These are phyloP conservation scores for Leptura quadrifasciata DNA, from an alignment of 2,888 invertebrate species.

Conservation along the genomic window DNA sequence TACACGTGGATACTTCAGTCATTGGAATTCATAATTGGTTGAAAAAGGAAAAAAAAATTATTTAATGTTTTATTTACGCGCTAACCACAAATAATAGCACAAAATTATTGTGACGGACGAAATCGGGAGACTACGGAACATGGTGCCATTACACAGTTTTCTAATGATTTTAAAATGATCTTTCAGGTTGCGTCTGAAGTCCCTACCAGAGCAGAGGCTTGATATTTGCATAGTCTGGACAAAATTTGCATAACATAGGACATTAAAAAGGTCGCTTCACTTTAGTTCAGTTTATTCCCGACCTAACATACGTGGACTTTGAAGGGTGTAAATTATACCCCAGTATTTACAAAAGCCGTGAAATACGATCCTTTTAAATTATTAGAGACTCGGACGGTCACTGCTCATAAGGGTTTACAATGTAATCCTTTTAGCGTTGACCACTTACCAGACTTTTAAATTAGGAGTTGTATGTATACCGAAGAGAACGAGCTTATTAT, in stretches of 20 bases:
- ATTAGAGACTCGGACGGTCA: neutral
- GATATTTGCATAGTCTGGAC: neutral
- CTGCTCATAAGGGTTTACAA: neutral
- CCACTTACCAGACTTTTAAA: conserved; percentile 37
- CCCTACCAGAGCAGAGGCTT: neutral
- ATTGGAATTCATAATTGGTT: too few species aligned
- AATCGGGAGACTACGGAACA: too few species aligned
- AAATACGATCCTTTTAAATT: conserved; percentile 26
- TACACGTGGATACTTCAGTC: too few species aligned
- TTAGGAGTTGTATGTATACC: conserved; percentile 18
- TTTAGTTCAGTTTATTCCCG: conserved; percentile 3
- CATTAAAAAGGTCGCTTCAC: neutral
- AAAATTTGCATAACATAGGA: neutral
- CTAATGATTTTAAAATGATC: neutral
- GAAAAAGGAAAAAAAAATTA: too few species aligned
- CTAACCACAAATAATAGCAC: too few species aligned
- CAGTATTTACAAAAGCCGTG: conserved; percentile 11
- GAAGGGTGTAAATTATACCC: conserved; percentile 29
- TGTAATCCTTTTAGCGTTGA: conserved; percentile 28
- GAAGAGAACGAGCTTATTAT: conserved; percentile 45
- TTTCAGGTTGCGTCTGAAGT: neutral
- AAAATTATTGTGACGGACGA: too few species aligned
- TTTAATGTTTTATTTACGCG: too few species aligned
- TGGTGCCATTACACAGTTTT: too few species aligned
- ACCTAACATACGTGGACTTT: neutral